Conservation (phyloP, 2,113 vertebrate species). For the Silurus asotus region DNA sequence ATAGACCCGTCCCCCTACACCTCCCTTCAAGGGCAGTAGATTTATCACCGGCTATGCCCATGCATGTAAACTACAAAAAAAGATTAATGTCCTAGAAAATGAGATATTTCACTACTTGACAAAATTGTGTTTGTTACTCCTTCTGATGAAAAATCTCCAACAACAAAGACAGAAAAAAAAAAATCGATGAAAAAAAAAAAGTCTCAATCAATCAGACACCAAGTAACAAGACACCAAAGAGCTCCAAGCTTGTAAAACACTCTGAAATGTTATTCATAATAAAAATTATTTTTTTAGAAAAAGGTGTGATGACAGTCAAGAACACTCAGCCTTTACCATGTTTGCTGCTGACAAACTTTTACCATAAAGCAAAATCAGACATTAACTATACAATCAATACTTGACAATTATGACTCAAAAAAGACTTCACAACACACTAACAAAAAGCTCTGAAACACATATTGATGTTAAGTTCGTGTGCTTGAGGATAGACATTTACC, state of each 20-base stretch:
- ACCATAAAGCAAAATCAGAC: not conserved
- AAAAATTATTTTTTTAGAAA: not conserved
- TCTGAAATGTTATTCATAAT: not conserved
- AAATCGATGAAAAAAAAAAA: not conserved
- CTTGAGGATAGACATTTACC: slow-evolving; percentile 64
- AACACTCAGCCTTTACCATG: not conserved
- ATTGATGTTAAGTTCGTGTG: not conserved
- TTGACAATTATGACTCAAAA: not conserved
- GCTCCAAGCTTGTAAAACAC: not conserved
- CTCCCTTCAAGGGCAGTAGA: not conserved
- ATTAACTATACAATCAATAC: not conserved
- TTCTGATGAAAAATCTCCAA: not conserved
- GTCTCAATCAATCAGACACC: not conserved
- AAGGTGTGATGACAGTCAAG: not conserved
- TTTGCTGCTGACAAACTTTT: not conserved
- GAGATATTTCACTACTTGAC: not conserved
- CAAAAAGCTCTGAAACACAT: not conserved
- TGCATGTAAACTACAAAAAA: not conserved
- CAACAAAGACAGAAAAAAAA: not conserved
- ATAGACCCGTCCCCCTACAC: too few relatives aligned
- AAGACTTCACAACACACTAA: not conserved
- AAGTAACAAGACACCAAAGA: not conserved
- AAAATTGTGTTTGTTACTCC: not conserved
- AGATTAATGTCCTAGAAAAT: not conserved
- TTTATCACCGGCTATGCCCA: not conserved